Conservation (phyloP, 2,113 vertebrate species). For the Sphyrna mokarran region DNA sequence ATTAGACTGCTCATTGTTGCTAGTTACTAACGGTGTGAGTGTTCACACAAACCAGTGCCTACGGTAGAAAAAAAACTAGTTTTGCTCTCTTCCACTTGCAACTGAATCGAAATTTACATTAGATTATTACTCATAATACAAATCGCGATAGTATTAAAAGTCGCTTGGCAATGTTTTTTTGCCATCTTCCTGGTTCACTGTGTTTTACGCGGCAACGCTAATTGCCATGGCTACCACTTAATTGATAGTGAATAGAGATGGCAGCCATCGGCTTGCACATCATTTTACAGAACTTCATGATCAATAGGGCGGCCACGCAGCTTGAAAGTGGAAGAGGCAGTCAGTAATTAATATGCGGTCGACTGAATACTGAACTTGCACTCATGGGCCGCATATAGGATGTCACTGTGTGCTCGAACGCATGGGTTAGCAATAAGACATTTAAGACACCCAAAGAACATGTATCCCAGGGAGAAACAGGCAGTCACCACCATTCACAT, state of each 20-base stretch:
- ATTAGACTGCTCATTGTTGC: background rate
- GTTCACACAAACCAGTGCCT: background rate
- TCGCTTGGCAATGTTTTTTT: background rate
- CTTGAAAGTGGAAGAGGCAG: background rate
- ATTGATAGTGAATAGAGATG: background rate
- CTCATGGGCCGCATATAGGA: background rate
- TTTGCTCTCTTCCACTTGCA: background rate
- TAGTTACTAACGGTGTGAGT: background rate
- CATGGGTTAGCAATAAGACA: background rate
- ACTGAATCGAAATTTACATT: background rate
- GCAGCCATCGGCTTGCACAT: background rate
- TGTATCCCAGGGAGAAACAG: background rate
- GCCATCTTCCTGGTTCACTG: background rate
- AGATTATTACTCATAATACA: background rate
- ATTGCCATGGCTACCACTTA: slow-evolving; percentile 19
- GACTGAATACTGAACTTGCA: background rate
- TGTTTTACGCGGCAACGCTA: background rate
- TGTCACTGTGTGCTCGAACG: background rate
- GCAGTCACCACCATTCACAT: background rate
- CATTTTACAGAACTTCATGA: background rate
- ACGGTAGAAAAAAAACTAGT: background rate
- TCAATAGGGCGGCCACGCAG: background rate
- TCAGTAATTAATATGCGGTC: background rate
- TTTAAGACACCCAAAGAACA: background rate
- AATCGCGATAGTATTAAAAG: background rate